Evolutionary conservation across 2,113 vertebrate genomes (phyloP), one percentile per base, ranked within the genome.

Genomic region (Indicator indicator): DNA sequence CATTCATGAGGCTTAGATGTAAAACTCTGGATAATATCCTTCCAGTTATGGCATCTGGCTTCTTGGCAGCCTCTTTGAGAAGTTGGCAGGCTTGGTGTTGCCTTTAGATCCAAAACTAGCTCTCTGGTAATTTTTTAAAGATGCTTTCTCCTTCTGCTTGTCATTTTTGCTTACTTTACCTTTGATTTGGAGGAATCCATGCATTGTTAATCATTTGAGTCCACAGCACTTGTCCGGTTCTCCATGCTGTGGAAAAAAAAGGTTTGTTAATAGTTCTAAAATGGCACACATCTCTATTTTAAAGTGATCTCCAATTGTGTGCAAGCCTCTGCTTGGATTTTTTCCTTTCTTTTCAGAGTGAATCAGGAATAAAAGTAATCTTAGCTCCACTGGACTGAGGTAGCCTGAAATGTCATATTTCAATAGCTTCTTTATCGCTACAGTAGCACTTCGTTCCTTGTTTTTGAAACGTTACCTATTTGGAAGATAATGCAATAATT

Each of bases 61-160:
- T 90, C 86, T 97, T 96, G 96, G 90, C 93, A 95, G 81, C 81
- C 72, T 95, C 73, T 88, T 94, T 42, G 72, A 80, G 90, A 86
- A 93, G 78, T 58, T 95, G 93, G 85, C 92, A 96, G 88, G 90
- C 84, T 81, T 94, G 92, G 62, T 86, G 78, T 91, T 94, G 93
- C 68, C 92, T 94, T 86, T 86, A 92, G 87, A 87, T 97, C 78
- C 92, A 93, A 78, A 95, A 93, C 86, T 60, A 69, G 70, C 77
- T 92, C 83, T 91, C 71, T 93, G 84, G 77, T 92, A 93, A 92
- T 94, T 92, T 92, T 95, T 96, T 93, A 64, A 83, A 92, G 93
- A 85, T 92, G 71, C 56, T 83, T 68, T 87, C 42, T 85, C 83
- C 77, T 96, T 90, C 68, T 94, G 73, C 83, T 82, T 83, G 68